Evolutionary conservation across 2,113 vertebrate genomes (phyloP), one percentile per base, ranked within the genome.

Genomic region (Atractosteus spatula): DNA sequence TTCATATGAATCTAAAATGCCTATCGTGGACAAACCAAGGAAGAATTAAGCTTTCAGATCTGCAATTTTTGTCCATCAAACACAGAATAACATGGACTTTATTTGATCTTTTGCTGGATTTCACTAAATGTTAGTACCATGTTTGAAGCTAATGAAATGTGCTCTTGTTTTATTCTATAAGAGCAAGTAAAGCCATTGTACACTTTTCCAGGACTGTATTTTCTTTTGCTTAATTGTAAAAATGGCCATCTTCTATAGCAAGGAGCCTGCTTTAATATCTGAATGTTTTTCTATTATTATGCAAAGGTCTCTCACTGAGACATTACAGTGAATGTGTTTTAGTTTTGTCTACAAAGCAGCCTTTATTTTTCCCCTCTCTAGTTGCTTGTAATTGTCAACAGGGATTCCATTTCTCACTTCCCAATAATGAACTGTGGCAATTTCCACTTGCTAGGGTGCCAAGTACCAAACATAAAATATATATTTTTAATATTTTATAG

Each of bases 211-310:
- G 71, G 78, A 75, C 83, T 76, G 71, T 71, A 75, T 68, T 75
- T 62, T 78, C 83, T 82, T 82, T 77, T 76, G 84, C 55, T 76
- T 87, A 79, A 89, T 88, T 84, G 82, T 76, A 70, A 67, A 65
- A 64, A 59, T 44, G 16, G 41, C 14, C 12, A 29, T 41, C 72
- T 74, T 74, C 77, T 76, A 70, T 68, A 61, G 56, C 13, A 47
- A 68, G 61, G 80, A 77, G 71, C 76, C 76, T 41, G 65, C 29
- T 29, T 29, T 72, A 77, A 71, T 63, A 70, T 68, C 75, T 76
- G 66, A 67, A 29, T 71, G 70, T 77, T 54, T 75, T 14, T 66
- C 12, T 66, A 11, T 29, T 71, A 73, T 70, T 44, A 41, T 71
- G 66, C 13, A 47, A 51, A 54, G 70, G 61, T 41, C 13, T 29